Evolutionary conservation across 2,888 invertebrate species (phyloP).

Genomic region (Chrysomela aeneicollis): DNA sequence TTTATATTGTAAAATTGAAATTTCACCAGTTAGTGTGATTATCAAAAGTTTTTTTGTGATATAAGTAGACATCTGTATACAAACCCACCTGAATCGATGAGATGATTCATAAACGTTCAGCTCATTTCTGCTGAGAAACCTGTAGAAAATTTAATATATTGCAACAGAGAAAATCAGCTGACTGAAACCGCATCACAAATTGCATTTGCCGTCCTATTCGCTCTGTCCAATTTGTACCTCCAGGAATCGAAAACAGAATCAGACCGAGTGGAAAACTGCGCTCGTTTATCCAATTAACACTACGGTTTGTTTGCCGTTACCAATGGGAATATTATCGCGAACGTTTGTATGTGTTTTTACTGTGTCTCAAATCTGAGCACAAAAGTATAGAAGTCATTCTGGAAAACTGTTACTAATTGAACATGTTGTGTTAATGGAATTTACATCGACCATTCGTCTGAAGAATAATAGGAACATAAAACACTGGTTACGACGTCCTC

Average conservation of each 20-base stretch:
- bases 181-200: constrained; percentile 27
- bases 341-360: constrained; percentile 25
- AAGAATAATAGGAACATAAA: too few species aligned
- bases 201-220: constrained; percentile 26
- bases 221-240: constrained; percentile 26
- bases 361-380: constrained; percentile 17
- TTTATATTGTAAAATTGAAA: too few species aligned
- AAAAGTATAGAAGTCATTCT: constrained; percentile 10
- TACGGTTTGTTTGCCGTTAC: constrained; percentile 31
- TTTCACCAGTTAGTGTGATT: too few species aligned
- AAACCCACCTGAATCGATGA: too few species aligned
- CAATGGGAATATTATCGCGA: constrained; percentile 19
- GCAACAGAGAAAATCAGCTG: constrained; percentile 25
- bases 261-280: constrained; percentile 32
- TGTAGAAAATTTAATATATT: too few species aligned
- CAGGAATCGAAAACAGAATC: constrained; percentile 31
- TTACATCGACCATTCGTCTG: too few species aligned
- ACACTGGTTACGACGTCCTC: too few species aligned
- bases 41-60: too few species aligned
- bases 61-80: too few species aligned
- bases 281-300: constrained; percentile 35
- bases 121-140: too few species aligned
- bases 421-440: background rate
- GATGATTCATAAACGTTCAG: too few species aligned
- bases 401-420: constrained; percentile 9